phyloP scores from a whole-genome alignment of 2,888 invertebrate genomes.

The Drosophila mayaguana region DNA sequence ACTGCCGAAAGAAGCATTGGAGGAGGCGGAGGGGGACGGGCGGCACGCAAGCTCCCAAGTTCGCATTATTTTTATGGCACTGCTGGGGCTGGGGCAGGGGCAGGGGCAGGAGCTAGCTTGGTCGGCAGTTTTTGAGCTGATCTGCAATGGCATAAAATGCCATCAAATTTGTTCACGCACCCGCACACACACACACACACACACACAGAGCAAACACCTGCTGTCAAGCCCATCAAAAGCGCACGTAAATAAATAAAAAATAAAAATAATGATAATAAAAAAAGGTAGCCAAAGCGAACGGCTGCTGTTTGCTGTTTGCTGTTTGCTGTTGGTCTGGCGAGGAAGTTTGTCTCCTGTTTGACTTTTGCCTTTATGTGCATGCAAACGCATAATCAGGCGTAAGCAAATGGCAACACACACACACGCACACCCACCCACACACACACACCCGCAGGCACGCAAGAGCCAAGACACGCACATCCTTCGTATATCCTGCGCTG shows the following conservation, averaged over 20 bases:
- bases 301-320: conserved; percentile 32
- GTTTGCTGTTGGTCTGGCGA: conserved; percentile 44
- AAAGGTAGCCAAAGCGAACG: conserved; percentile 58
- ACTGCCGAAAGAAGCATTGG: neutral
- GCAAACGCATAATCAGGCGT: conserved; percentile 79
- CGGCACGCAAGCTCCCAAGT: conserved; percentile 23
- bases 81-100: conserved; percentile 28
- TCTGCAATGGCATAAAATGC: conserved; percentile 70
- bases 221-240: conserved; percentile 72
- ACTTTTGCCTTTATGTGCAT: conserved; percentile 79
- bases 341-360: conserved; percentile 76
- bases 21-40: neutral
- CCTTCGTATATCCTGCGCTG: conserved; percentile 61
- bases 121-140: conserved; percentile 65
- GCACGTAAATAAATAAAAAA: conserved; percentile 76
- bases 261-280: conserved; percentile 66
- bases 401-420: conserved; percentile 54
- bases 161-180: conserved; percentile 71
- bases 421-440: neutral
- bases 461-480: conserved; percentile 50
- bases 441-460: conserved; percentile 19
- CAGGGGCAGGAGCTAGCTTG: conserved; percentile 34
- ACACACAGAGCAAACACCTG: conserved; percentile 62
- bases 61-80: conserved; percentile 53
- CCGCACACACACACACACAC: conserved; percentile 32